These are phyloP conservation scores for Sitta carolinensis DNA, from an alignment of 2,797 vertebrate genomes.

Conservation along the genomic window DNA sequence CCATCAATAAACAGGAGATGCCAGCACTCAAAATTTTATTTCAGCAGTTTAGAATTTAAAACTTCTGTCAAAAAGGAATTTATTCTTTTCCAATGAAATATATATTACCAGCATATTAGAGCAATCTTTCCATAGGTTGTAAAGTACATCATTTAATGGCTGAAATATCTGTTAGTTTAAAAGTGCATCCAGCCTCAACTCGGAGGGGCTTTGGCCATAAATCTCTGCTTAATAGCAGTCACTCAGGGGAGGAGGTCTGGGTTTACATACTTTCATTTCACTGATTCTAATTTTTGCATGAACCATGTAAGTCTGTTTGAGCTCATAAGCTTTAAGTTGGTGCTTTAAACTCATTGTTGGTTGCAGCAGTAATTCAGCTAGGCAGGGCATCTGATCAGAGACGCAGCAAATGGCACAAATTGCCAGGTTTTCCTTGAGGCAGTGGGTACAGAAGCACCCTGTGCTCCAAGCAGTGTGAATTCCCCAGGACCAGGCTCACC, in stretches of 20 bases:
- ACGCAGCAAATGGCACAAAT: neutral
- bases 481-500: neutral
- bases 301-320: neutral
- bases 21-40: constrained; percentile 5
- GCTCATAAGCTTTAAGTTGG: neutral
- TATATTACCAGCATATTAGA: constrained; percentile 42
- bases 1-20: neutral
- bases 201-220: constrained; percentile 34
- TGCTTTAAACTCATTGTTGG: constrained; percentile 33
- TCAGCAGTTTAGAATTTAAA: constrained; percentile 21
- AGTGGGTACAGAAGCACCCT: neutral
- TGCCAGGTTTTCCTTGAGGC: neutral
- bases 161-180: constrained; percentile 62
- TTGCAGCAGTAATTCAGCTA: neutral
- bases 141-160: constrained; percentile 58
- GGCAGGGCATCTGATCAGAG: neutral
- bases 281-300: constrained; percentile 33
- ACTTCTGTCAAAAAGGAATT: constrained; percentile 44
- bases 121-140: constrained; percentile 50
- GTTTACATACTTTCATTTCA: constrained; percentile 52
- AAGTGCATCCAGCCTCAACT: constrained; percentile 35
- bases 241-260: constrained; percentile 23
- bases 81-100: constrained; percentile 53
- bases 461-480: neutral
- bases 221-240: constrained; percentile 53